Percentiles rank a stretch among this genome's conserved stretches.
phyloP scores from a whole-genome alignment of 2,797 vertebrate species.

The Rhynchotus rufescens region DNA sequence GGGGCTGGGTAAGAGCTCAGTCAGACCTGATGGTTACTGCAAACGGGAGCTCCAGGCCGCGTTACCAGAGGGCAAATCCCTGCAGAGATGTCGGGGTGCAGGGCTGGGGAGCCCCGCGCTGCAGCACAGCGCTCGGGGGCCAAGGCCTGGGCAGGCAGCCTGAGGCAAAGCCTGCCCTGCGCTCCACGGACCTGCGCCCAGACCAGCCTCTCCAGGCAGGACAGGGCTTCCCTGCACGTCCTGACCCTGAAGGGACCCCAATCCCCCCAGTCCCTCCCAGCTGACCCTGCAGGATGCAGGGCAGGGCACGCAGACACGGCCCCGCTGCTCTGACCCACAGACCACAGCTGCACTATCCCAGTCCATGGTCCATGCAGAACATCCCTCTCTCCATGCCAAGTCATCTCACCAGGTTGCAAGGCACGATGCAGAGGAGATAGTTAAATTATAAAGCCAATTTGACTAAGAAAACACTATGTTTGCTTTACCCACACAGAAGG shows the following conservation, averaged over 20 bases:
- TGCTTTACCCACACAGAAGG: background rate
- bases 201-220: background rate
- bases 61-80: background rate
- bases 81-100: background rate
- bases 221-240: background rate
- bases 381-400: background rate
- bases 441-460: constrained; percentile 5
- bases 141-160: background rate
- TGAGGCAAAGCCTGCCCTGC: background rate
- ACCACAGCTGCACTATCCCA: background rate
- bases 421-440: background rate
- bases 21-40: background rate
- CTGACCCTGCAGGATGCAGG: no score
- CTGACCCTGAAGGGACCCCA: no score
- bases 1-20: background rate
- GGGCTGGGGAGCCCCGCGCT: background rate
- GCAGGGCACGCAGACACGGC: background rate
- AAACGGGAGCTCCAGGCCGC: background rate
- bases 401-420: background rate
- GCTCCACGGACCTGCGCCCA: background rate
- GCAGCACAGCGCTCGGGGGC: no score
- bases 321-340: background rate
- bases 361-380: background rate
- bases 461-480: background rate
- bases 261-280: no score